Percentiles rank a stretch among this genome's conserved stretches.
phyloP scores from a whole-genome alignment of 1,140 invertebrate species.

The Doryteuthis pealeii region DNA sequence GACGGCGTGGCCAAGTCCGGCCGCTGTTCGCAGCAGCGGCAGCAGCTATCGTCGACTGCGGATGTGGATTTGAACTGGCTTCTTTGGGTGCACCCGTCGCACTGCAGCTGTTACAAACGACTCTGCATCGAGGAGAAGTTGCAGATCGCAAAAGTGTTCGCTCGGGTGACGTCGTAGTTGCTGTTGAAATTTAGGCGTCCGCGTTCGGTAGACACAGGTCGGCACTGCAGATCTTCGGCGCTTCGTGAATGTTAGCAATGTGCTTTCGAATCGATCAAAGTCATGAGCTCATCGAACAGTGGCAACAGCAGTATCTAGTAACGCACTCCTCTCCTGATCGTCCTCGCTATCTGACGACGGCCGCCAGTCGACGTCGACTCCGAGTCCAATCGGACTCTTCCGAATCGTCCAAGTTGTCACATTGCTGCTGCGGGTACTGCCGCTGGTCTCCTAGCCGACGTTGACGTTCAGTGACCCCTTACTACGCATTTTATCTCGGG shows the following conservation, averaged over 20 bases:
- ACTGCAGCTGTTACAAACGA: not conserved
- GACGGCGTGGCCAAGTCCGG: not conserved
- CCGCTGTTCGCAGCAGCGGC: not conserved
- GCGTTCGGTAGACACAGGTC: not conserved
- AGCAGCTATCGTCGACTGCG: not conserved
- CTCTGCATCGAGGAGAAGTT: not conserved
- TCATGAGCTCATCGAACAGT: not conserved
- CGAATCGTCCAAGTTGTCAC: not conserved
- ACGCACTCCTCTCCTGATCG: not conserved
- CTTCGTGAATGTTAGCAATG: not conserved
- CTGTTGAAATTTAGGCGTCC: not conserved
- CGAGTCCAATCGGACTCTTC: not conserved
- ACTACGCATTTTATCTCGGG: not conserved
- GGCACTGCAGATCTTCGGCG: not conserved
- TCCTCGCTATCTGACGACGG: not conserved
- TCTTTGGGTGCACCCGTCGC: not conserved
- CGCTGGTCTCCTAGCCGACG: not conserved
- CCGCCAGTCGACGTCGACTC: conserved; percentile 8
- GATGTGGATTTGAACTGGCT: not conserved
- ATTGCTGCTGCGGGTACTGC: not conserved
- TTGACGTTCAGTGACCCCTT: not conserved
- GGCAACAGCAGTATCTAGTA: not conserved
- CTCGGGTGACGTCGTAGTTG: not conserved
- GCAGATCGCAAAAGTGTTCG: not conserved
- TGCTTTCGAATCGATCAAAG: conserved; percentile 5